Percentiles rank a stretch among this genome's conserved stretches.
phyloP scores from a whole-genome alignment of 2,888 invertebrate species.

The Scrobipalpa atriplicella region DNA sequence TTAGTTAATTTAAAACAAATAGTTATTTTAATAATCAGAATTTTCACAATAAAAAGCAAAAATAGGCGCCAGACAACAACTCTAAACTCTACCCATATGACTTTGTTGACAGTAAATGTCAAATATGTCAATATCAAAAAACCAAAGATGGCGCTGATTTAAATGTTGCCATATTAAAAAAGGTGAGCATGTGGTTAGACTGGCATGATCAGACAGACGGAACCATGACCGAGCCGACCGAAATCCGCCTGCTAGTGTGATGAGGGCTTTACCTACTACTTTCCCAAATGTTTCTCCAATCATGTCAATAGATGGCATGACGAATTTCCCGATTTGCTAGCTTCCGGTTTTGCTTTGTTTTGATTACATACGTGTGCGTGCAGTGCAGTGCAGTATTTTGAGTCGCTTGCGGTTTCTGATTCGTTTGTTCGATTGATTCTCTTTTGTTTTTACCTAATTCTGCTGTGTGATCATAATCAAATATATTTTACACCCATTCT shows the following conservation, averaged over 20 bases:
- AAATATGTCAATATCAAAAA: constrained; percentile 6
- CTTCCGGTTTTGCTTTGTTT: too few species aligned
- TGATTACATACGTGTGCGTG: too few species aligned
- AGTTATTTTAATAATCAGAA: background rate
- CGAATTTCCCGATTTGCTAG: background rate
- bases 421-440: too few species aligned
- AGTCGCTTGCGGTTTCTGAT: too few species aligned
- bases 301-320: background rate
- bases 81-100: background rate
- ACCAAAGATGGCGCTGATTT: background rate
- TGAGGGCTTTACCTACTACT: background rate
- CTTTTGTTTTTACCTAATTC: too few species aligned
- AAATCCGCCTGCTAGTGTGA: background rate
- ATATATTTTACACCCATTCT: too few species aligned
- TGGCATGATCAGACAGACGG: too few species aligned
- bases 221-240: background rate
- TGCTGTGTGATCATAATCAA: too few species aligned
- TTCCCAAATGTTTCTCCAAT: too few species aligned
- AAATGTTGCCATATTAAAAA: background rate
- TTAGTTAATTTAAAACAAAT: background rate
- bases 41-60: constrained; percentile 17
- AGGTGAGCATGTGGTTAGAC: background rate
- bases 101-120: constrained; percentile 22
- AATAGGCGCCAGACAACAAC: constrained; percentile 22
- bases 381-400: too few species aligned